Evolutionary conservation across 2,888 invertebrate genomes (phyloP).

Genomic region (Caenorhabditis uteleia): DNA sequence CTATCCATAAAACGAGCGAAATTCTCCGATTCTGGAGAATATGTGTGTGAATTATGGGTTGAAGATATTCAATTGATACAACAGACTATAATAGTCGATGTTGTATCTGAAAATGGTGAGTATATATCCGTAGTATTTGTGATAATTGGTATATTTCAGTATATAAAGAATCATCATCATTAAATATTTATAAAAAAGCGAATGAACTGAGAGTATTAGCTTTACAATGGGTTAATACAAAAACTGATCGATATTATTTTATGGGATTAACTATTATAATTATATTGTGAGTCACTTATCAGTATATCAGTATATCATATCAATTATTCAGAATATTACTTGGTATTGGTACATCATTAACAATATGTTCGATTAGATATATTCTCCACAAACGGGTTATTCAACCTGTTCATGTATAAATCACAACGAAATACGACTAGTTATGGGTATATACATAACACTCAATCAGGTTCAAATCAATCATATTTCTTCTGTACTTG

Average conservation of each 20-base stretch:
- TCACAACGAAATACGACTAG: no score
- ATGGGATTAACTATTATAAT: not conserved
- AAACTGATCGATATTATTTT: not conserved
- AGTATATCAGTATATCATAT: no score
- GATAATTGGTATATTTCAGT: slow-evolving; percentile 9
- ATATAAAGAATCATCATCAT: slow-evolving; percentile 4
- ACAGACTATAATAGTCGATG: slow-evolving; percentile 25
- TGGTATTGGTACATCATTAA: not conserved
- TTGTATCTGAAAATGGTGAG: slow-evolving; percentile 16
- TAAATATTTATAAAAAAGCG: slow-evolving; percentile 8
- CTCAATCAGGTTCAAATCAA: no score
- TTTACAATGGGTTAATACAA: slow-evolving; percentile 14
- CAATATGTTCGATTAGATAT: no score
- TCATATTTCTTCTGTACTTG: no score
- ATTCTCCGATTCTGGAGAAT: slow-evolving; percentile 44
- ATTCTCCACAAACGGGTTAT: no score
- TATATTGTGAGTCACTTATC: no score
- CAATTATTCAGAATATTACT: not conserved
- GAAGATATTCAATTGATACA: slow-evolving; percentile 32
- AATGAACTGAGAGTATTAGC: slow-evolving; percentile 16
- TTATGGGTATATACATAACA: no score
- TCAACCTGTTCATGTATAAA: no score
- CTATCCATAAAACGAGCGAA: slow-evolving; percentile 18
- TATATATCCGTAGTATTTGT: not conserved
- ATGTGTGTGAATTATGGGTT: slow-evolving; percentile 52